Base-by-base conservation (phyloP, 1,140 invertebrate species). In the Drosophila nikananu region DNA sequence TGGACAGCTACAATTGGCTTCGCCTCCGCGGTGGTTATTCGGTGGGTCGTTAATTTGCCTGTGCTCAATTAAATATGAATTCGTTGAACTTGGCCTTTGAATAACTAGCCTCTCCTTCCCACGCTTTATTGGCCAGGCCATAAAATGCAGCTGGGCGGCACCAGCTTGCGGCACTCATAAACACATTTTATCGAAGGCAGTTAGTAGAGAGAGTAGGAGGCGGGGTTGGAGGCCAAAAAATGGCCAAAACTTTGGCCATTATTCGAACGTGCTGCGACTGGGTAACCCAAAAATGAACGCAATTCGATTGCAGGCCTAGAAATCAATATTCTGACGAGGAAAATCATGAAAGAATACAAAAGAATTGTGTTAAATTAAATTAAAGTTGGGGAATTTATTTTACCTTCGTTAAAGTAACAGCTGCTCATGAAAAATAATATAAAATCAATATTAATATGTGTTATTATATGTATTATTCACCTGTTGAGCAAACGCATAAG, bases 11-110 rank as follows among this genome's bases (percentile, higher is more conserved):
- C 52, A 80, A 77, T 84, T 73, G 66, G 52, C 49, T 25, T 5
- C 17, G 41, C 57, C 39, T 60, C 35, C 57, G 19, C 25, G 27
- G 19, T 5, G 32, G 32, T 17, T 23, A 55, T 37, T 23, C 21
- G 32, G 19, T n/a, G 32, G 15, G 54, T 54, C 57, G 67, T 61
- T 73, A 42, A 73, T 74, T 73, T 42, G 10, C 10, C 51, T 32
- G 51, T 54, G 58, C 76, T 78, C 76, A 78, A 78, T 78, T 78
- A 78, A 78, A 78, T 78, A 71, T 48, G 74, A 71, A 78, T 78
- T 65, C 73, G 21, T 27, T 25, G 54, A 42, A 37, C 48, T 55
- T 32, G 72, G 55, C 54, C 73, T 54, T 58, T 76, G 66, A 60
- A 73, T 73, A 61, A 51, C 63, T 71, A 71, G 68, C 37, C 30